A percentile compares a stretch with the other conserved stretches of the same genome.
Evolutionary conservation across 1,140 invertebrate species (phyloP).

Genomic region (Drosophila navojoa): DNA sequence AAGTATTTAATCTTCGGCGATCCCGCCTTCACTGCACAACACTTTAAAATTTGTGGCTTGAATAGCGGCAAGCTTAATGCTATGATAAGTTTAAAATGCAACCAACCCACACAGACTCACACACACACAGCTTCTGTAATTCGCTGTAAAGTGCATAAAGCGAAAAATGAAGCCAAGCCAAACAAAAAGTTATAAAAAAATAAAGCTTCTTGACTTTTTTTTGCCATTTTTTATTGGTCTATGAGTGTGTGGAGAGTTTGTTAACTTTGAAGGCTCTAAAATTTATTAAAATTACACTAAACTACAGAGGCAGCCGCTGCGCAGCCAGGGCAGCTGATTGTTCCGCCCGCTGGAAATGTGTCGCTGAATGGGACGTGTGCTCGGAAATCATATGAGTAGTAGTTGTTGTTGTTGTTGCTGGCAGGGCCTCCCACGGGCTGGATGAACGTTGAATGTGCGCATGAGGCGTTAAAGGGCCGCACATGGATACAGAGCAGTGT

Average conservation of each 20-base stretch:
- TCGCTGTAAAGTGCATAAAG: constrained; percentile 16
- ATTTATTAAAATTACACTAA: constrained; percentile 52
- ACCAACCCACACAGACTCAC: constrained; percentile 10
- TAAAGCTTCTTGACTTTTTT: constrained; percentile 1
- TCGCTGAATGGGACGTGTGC: constrained; percentile 27
- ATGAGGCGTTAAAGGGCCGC: constrained; percentile 36
- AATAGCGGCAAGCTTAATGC: constrained; percentile 76
- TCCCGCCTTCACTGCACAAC: not conserved
- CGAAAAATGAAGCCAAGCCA: constrained; percentile 20
- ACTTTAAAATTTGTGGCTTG: constrained; percentile 71
- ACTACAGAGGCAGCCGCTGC: constrained; percentile 33
- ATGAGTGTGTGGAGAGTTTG: constrained; percentile 1
- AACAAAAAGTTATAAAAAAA: constrained; percentile 35
- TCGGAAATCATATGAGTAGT: constrained; percentile 55
- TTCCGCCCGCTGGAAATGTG: constrained; percentile 5
- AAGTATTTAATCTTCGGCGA: too few species aligned
- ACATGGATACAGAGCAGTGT: not conserved
- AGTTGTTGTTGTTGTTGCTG: constrained; percentile 29
- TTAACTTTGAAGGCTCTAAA: constrained; percentile 32
- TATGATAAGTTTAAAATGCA: constrained; percentile 77
- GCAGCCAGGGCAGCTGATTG: not conserved
- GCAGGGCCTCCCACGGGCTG: constrained; percentile 19
- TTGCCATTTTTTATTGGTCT: not conserved
- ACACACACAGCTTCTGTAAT: constrained; percentile 10
- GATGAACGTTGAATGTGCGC: constrained; percentile 35